A percentile compares a stretch with the other conserved stretches of the same genome.
Evolutionary conservation across 2,113 vertebrate genomes (phyloP).

Genomic region (Alligator sinensis): DNA sequence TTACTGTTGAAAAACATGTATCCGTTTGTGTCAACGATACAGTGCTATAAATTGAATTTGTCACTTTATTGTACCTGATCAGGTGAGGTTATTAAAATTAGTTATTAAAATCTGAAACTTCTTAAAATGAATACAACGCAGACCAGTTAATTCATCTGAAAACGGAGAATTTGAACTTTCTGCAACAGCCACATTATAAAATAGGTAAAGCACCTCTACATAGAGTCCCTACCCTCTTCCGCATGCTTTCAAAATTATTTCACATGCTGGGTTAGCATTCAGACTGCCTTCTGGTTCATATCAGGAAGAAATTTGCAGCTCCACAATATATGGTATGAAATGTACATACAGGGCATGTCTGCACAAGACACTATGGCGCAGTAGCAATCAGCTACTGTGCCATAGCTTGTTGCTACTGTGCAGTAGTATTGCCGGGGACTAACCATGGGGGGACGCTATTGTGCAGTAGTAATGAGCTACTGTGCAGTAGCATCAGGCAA

Average conservation of each 20-base stretch:
- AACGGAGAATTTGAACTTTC: not conserved
- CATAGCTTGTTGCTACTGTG: no score
- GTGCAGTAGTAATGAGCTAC: no score
- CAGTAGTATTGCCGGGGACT: no score
- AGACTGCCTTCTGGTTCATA: not conserved
- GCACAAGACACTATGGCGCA: no score
- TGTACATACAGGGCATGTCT: no score
- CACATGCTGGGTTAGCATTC: not conserved
- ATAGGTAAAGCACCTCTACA: not conserved
- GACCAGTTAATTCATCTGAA: not conserved
- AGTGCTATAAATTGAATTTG: not conserved
- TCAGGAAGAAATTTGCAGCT: no score
- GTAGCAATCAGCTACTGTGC: no score
- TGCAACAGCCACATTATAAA: not conserved
- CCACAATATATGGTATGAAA: no score
- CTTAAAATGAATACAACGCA: not conserved
- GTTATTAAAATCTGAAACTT: not conserved
- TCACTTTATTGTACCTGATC: not conserved
- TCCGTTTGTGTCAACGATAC: not conserved
- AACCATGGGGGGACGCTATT: no score
- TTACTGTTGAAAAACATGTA: fast-evolving
- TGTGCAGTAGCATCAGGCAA: no score
- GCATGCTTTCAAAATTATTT: not conserved
- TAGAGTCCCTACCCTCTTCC: not conserved
- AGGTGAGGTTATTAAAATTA: not conserved